Conservation (phyloP, 1,140 invertebrate species). For the Drosophila pallidifrons region DNA sequence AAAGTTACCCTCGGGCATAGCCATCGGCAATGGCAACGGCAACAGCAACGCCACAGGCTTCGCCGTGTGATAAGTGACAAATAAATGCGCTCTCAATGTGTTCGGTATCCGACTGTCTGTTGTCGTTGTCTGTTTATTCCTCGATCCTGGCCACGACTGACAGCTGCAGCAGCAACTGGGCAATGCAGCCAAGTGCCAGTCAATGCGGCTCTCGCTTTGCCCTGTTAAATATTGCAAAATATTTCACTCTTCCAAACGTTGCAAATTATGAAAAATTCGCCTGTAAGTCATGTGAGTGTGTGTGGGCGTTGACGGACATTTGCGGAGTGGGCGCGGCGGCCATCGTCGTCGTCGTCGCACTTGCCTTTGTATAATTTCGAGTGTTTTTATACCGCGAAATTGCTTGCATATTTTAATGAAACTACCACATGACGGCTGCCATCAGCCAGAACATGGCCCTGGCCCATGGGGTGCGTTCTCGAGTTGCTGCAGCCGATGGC, state of each 20-base stretch:
- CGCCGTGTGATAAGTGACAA: conserved; percentile 77
- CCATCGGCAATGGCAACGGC: not conserved
- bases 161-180: conserved; percentile 60
- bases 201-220: conserved; percentile 5
- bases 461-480: conserved; percentile 41
- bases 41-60: conserved; percentile 28
- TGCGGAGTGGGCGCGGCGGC: not conserved
- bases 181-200: conserved; percentile 6
- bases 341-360: not conserved
- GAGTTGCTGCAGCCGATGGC: conserved; percentile 53
- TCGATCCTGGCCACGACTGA: conserved; percentile 59
- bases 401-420: conserved; percentile 82
- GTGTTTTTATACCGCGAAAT: conserved; percentile 81
- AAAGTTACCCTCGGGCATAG: conserved; percentile 69
- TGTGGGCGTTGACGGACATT: conserved; percentile 1
- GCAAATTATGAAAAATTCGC: conserved; percentile 78
- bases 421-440: conserved; percentile 71
- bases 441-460: conserved; percentile 42
- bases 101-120: conserved; percentile 47
- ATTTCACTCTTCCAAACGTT: conserved; percentile 58
- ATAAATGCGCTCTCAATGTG: conserved; percentile 81
- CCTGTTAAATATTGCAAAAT: conserved; percentile 76
- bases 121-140: conserved; percentile 58
- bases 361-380: conserved; percentile 70
- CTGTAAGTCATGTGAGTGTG: conserved; percentile 23